Evolutionary conservation across 2,888 invertebrate species (phyloP).

Genomic region (Perithous albicinctus): DNA sequence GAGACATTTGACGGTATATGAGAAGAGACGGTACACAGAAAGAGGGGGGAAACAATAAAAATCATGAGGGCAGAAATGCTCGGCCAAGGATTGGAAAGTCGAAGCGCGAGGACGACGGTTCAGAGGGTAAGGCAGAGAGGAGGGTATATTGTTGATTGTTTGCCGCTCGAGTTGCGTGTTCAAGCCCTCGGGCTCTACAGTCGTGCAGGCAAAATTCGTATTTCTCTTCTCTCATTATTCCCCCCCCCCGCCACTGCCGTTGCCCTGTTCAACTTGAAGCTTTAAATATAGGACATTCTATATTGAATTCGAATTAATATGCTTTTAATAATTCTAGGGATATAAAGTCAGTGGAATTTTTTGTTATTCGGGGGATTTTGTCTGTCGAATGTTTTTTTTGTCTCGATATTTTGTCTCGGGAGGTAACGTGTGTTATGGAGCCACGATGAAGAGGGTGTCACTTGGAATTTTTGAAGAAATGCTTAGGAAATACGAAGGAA

Average conservation of each 20-base stretch:
- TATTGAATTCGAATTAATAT: too few relatives aligned
- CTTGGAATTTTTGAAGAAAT: too few relatives aligned
- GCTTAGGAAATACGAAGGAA: conserved; percentile 13
- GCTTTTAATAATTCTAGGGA: too few relatives aligned
- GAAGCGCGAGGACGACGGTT: background rate
- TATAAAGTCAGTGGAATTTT: too few relatives aligned
- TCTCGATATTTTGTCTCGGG: too few relatives aligned
- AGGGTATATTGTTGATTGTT: conserved; percentile 28
- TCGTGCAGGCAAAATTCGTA: background rate
- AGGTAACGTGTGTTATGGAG: too few relatives aligned
- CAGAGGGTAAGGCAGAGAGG: background rate
- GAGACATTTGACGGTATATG: conserved; percentile 14
- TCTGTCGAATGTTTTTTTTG: too few relatives aligned
- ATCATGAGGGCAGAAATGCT: conserved; percentile 4
- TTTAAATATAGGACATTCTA: too few relatives aligned
- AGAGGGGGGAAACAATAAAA: conserved; percentile 23
- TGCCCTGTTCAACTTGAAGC: too few relatives aligned
- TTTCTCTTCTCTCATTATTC: conserved; percentile 5
- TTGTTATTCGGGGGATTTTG: too few relatives aligned
- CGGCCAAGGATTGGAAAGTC: conserved; percentile 2
- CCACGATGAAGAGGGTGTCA: too few relatives aligned
- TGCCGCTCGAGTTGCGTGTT: conserved; percentile 3
- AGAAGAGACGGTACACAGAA: conserved; percentile 27
- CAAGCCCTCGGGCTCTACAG: conserved; percentile 32
- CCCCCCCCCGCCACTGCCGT: background rate